phyloP scores from a whole-genome alignment of 2,888 invertebrate genomes.

The Drosophila tripunctata region DNA sequence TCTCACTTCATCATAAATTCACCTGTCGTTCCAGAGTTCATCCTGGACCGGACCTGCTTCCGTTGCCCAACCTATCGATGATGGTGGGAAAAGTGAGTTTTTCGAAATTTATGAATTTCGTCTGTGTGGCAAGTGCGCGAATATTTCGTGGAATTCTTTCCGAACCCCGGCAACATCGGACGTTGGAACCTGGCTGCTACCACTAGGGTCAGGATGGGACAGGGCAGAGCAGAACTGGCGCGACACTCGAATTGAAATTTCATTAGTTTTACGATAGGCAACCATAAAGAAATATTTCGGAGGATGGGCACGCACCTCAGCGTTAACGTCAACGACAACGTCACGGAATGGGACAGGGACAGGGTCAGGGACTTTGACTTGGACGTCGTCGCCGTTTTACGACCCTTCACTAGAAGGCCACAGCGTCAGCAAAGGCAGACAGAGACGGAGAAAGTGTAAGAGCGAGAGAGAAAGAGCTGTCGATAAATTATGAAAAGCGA shows the following conservation, averaged over 20 bases:
- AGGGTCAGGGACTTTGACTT: not conserved
- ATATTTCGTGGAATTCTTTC: conserved; percentile 76
- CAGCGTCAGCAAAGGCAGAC: conserved; percentile 10
- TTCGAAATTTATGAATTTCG: conserved; percentile 63
- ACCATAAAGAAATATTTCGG: conserved; percentile 56
- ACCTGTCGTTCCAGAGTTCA: conserved; percentile 75
- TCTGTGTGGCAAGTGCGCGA: conserved; percentile 70
- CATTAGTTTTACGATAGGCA: conserved; percentile 75
- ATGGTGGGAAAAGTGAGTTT: conserved; percentile 40
- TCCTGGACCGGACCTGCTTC: conserved; percentile 69
- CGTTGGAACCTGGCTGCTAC: not conserved
- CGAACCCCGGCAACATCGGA: not conserved
- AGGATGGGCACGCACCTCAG: conserved; percentile 55
- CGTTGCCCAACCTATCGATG: conserved; percentile 38
- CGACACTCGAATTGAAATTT: conserved; percentile 76
- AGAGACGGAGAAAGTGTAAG: conserved; percentile 1
- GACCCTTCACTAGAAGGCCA: conserved; percentile 64
- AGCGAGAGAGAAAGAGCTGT: conserved; percentile 9
- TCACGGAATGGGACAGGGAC: conserved; percentile 16
- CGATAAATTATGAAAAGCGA: conserved; percentile 77
- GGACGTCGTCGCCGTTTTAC: conserved; percentile 57
- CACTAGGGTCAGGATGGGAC: not conserved
- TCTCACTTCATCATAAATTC: conserved; percentile 80
- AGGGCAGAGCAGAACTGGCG: conserved; percentile 41
- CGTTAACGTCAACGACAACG: not conserved